A percentile compares a stretch with the other conserved stretches of the same genome.
Evolutionary conservation across 2,888 invertebrate species (phyloP).

Genomic region (Cynaeus angustus): DNA sequence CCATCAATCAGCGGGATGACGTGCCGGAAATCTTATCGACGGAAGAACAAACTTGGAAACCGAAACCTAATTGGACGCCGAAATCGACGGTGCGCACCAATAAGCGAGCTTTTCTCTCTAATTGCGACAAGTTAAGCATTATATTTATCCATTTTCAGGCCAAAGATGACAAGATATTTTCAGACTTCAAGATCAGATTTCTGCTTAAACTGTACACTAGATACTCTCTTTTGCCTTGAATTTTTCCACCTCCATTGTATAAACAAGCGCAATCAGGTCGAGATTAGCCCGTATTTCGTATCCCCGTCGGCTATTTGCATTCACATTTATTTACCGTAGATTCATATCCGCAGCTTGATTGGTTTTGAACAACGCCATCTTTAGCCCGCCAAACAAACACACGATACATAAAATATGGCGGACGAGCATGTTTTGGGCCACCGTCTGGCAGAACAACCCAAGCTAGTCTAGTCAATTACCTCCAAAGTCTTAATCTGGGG

Average conservation of each 20-base stretch:
- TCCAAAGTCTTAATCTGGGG: slow-evolving; percentile 47
- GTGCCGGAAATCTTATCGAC: slow-evolving; percentile 3
- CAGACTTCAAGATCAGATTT: too few species aligned
- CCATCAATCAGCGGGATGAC: slow-evolving; percentile 2
- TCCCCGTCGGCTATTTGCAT: slow-evolving; percentile 31
- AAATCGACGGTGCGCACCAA: slow-evolving; percentile 17
- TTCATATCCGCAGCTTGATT: slow-evolving; percentile 48
- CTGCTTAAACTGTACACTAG: too few species aligned
- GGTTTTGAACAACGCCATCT: slow-evolving; percentile 42
- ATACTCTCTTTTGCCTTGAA: too few species aligned
- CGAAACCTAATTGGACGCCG: background rate
- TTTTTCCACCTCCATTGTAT: background rate
- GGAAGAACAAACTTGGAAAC: slow-evolving; percentile 9
- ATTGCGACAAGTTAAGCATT: background rate
- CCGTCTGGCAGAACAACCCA: slow-evolving; percentile 51
- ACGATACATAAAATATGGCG: slow-evolving; percentile 25
- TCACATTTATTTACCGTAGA: slow-evolving; percentile 38
- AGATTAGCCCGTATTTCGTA: background rate
- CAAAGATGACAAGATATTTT: too few species aligned
- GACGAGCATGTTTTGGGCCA: background rate
- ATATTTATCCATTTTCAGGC: too few species aligned
- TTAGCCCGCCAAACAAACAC: slow-evolving; percentile 1
- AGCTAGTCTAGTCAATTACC: slow-evolving; percentile 48
- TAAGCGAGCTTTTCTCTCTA: background rate
- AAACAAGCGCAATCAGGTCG: slow-evolving; percentile 5